These are phyloP conservation scores for Nycticebus coucang DNA, from an alignment of 2,113 vertebrate genomes.

Conservation along the genomic window DNA sequence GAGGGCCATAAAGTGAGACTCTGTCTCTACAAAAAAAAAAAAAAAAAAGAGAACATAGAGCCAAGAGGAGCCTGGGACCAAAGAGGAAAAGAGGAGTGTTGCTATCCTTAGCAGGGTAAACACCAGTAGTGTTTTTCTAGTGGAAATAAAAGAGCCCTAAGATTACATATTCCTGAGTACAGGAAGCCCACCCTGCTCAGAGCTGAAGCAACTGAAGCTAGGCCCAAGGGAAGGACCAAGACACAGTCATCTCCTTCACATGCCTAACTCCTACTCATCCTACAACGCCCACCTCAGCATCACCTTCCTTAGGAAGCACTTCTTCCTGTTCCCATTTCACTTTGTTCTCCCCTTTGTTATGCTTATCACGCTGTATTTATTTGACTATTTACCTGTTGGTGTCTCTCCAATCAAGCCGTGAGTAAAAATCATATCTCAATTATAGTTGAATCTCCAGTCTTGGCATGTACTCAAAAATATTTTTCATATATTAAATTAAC, in stretches of 20 bases:
- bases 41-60: neutral
- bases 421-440: neutral
- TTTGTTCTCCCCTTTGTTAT: neutral
- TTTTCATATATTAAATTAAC: conserved; percentile 26
- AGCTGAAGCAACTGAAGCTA: neutral
- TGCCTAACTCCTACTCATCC: neutral
- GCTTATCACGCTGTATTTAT: neutral
- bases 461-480: neutral
- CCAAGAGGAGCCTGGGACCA: neutral
- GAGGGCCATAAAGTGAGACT: too few species aligned
- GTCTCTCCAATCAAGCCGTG: neutral
- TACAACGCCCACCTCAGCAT: neutral
- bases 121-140: neutral
- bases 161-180: neutral
- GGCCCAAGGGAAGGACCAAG: neutral
- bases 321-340: neutral
- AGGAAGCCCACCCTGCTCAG: neutral
- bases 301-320: neutral
- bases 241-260: neutral
- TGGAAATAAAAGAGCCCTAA: neutral
- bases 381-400: neutral
- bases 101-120: neutral
- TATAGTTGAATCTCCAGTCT: neutral
- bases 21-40: too few species aligned
- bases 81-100: neutral